These are phyloP conservation scores for Acromyrmex echinatior DNA, from an alignment of 1,140 invertebrate species.

Conservation along the genomic window DNA sequence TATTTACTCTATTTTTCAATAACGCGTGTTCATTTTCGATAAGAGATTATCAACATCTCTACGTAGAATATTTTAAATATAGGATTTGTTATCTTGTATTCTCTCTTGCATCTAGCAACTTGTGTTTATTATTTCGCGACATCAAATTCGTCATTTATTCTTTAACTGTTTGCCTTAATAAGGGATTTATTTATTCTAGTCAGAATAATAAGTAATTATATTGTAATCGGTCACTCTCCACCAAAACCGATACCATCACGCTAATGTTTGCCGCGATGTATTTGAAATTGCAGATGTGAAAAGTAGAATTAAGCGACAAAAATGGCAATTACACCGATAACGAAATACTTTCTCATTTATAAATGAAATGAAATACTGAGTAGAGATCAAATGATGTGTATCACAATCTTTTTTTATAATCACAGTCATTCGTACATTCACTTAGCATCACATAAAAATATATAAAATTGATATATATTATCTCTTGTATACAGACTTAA, in stretches of 20 bases:
- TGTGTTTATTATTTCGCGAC: background rate
- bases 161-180: constrained; percentile 25
- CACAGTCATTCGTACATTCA: background rate
- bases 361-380: background rate
- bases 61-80: constrained; percentile 13
- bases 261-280: background rate
- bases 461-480: constrained; percentile 28
- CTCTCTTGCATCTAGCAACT: background rate
- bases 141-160: constrained; percentile 12
- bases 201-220: constrained; percentile 65
- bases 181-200: constrained; percentile 69
- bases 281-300: background rate
- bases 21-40: background rate
- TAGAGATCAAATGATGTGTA: background rate
- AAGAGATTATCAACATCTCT: background rate
- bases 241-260: constrained; percentile 13
- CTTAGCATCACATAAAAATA: constrained; percentile 33
- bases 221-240: constrained; percentile 33
- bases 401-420: constrained; percentile 14
- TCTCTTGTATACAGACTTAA: constrained; percentile 35
- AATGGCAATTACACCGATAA: constrained; percentile 10
- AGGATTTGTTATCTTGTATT: constrained; percentile 40
- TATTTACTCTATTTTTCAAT: constrained; percentile 2
- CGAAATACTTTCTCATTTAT: constrained; percentile 4
- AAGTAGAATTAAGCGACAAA: constrained; percentile 16